These are phyloP conservation scores for Chloromyia formosa DNA, from an alignment of 2,888 invertebrate species.

Conservation along the genomic window DNA sequence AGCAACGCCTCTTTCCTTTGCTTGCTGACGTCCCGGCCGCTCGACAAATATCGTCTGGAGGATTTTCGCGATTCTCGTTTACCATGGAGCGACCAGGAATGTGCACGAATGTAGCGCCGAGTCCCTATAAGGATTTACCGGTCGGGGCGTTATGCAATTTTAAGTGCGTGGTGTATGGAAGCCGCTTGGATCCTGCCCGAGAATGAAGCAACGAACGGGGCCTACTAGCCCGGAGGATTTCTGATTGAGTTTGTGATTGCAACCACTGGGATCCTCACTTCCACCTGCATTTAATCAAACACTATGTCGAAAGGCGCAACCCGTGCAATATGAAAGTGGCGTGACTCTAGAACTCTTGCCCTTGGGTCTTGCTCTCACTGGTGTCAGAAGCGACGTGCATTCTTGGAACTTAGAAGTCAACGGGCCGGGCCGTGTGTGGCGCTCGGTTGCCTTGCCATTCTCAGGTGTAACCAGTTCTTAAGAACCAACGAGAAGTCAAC, in stretches of 20 bases:
- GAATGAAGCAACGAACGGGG: not conserved
- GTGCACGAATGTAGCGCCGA: not conserved
- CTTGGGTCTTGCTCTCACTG: not conserved
- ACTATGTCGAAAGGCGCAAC: no score
- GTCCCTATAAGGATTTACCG: constrained; percentile 20
- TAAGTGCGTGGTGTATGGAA: not conserved
- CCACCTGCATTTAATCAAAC: no score
- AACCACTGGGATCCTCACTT: no score
- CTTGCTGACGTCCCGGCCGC: not conserved
- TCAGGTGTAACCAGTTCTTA: constrained; percentile 31
- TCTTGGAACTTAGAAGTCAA: not conserved
- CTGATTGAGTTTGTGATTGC: not conserved
- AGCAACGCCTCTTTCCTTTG: constrained; percentile 38
- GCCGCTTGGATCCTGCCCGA: not conserved
- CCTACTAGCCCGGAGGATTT: not conserved
- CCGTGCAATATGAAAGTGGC: not conserved
- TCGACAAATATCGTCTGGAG: constrained; percentile 8
- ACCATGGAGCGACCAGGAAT: not conserved
- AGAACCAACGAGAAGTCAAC: not conserved
- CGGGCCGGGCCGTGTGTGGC: not conserved
- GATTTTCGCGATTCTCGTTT: constrained; percentile 14
- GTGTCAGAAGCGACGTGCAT: not conserved
- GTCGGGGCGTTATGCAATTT: constrained; percentile 35
- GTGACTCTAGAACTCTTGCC: not conserved
- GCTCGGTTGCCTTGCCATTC: not conserved